Conservation (phyloP, 2,113 vertebrate species). For the Mesocricetus auratus region DNA sequence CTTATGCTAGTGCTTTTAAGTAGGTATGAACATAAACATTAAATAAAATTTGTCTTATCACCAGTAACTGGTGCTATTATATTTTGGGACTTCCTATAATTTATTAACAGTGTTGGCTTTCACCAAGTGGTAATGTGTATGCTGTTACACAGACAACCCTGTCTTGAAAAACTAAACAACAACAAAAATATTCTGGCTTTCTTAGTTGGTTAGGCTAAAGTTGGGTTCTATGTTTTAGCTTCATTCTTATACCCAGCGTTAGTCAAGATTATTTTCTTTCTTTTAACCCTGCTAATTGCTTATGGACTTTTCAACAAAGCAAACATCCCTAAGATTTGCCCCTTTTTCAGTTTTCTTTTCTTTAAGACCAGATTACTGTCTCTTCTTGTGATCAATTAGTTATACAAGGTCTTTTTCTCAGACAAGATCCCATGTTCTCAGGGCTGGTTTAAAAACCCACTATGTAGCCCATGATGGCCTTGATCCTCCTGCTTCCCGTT, state of each 20-base stretch:
- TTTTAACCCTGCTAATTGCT: neutral
- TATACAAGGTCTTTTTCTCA: neutral
- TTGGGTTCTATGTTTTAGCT: neutral
- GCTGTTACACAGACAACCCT: neutral
- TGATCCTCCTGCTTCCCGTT: neutral
- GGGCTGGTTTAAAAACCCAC: neutral
- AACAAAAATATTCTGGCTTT: neutral
- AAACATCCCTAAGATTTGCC: neutral
- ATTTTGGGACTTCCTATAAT: neutral
- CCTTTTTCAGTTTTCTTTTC: neutral
- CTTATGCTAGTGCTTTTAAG: no score
- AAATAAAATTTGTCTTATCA: constrained; percentile 28
- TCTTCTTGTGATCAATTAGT: constrained; percentile 30
- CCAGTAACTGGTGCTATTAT: neutral
- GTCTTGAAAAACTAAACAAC: neutral
- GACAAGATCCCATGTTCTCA: neutral
- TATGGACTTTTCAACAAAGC: neutral
- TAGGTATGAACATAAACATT: constrained; percentile 16
- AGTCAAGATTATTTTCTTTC: constrained; percentile 31
- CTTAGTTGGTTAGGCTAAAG: neutral
- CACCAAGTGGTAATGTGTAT: neutral
- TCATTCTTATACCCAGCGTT: neutral
- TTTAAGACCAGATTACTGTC: neutral
- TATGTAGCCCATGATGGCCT: neutral
- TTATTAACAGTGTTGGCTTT: constrained; percentile 12